Evolutionary conservation across 2,797 vertebrate genomes (phyloP).

Genomic region (Trichosurus vulpecula): DNA sequence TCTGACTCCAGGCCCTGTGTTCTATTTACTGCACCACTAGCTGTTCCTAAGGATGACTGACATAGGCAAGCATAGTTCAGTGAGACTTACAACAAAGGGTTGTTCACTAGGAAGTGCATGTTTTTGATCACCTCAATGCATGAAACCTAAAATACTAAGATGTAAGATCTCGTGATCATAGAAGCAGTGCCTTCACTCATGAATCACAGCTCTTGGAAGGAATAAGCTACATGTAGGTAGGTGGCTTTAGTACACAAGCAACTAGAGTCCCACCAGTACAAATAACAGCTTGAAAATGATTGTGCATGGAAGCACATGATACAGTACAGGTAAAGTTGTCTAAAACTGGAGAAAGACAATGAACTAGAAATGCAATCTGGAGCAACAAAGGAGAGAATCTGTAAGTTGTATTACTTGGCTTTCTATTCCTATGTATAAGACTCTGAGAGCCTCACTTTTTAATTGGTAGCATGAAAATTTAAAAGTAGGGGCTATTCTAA

Average conservation of each 20-base stretch:
- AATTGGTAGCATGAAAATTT: slow-evolving; percentile 59
- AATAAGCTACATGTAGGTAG: neutral
- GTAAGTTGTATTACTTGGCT: neutral
- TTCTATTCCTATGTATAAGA: slow-evolving; percentile 9
- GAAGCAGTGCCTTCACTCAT: neutral
- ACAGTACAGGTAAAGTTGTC: slow-evolving; percentile 51
- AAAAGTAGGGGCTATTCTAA: slow-evolving; percentile 73
- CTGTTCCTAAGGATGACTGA: neutral
- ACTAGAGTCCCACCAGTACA: neutral
- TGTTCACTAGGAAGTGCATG: neutral
- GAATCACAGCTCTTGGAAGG: neutral
- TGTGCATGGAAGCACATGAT: slow-evolving; percentile 61
- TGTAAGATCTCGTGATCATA: neutral
- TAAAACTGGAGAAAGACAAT: slow-evolving; percentile 60
- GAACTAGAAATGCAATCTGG: slow-evolving; percentile 32
- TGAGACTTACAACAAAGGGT: neutral
- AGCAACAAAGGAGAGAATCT: neutral
- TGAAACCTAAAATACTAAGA: neutral
- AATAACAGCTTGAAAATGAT: slow-evolving; percentile 48
- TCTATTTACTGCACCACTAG: neutral
- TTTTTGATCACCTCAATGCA: neutral
- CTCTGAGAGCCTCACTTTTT: slow-evolving; percentile 27
- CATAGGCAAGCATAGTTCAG: neutral
- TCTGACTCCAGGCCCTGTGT: neutral
- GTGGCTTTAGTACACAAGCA: neutral